Evolutionary conservation across 2,113 vertebrate species (phyloP), one percentile per base, ranked within the genome.

Genomic region (Pogonocichla stellata): DNA sequence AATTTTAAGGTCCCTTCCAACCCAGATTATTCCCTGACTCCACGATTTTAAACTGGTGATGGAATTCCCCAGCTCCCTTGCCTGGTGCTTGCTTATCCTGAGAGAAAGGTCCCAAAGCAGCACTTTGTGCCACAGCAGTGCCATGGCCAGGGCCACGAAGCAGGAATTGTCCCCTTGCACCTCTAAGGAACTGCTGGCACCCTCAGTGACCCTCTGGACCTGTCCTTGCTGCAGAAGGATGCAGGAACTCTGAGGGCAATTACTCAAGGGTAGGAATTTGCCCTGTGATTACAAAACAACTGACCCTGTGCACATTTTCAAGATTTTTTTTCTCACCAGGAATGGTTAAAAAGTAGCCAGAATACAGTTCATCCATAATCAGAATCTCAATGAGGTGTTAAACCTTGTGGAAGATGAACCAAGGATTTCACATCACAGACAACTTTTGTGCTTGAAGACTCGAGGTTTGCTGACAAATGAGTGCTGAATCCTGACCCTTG

Each of bases 271-370:
- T 22, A 51, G 40, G n/a, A 67, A 47, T 81, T 80, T 8, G 42
- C 33, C 38, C 71, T 10, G 0, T 60, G 42, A 40, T 62, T 57
- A 56, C 42, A 57, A 53, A 72, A 75, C 28, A 51, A 42, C 48
- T 29, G 38, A 51, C 31, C 36, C 19, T 5, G 20, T 9, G 31
- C 15, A 8, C 50, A 47, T 72, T 87, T 94, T 86, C 38, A 40
- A 24, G 45, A 58, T 84, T 83, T 95, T 80, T 80, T 96, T 91
- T 31, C 78, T 72, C 85, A 45, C 43, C 58, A 69, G 69, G 75
- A 93, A 82, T 29, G 28, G 94, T 97, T 97, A 95, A 96, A 97
- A 95, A 94, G 70, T 92, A 92, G 54, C 80, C 58, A 93, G 80
- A 84, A 92, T 57, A n/a, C 40, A 38, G 86, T 93, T 96, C 67